A percentile compares a stretch with the other conserved stretches of the same genome.
Conservation (phyloP, 2,888 invertebrate species). For the Sminthurides aquaticus region DNA sequence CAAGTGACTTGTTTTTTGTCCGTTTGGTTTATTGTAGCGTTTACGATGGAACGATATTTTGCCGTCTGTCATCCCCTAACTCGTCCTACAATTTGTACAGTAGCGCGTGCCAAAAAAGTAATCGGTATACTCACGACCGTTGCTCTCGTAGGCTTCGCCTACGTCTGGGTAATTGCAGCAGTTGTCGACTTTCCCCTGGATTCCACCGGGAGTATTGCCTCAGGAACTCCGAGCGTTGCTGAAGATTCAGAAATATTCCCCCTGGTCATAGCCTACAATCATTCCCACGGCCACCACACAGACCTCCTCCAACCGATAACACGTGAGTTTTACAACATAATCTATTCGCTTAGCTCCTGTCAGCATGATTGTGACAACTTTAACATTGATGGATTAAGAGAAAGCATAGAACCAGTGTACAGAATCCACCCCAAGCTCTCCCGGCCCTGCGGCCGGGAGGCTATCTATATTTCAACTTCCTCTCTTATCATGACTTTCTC, state of each 20-base stretch:
- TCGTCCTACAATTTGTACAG: slow-evolving; percentile 64
- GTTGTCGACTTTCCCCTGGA: slow-evolving; percentile 16
- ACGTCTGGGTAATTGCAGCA: slow-evolving; percentile 35
- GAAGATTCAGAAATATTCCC: background rate
- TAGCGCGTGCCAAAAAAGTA: slow-evolving; percentile 60
- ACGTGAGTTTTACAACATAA: too few species aligned
- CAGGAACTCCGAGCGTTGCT: background rate
- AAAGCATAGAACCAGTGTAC: too few species aligned
- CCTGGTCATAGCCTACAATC: background rate
- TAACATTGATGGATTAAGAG: too few species aligned
- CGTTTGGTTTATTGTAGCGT: slow-evolving; percentile 77
- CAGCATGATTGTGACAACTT: background rate
- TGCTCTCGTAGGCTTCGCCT: slow-evolving; percentile 32
- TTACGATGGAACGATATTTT: slow-evolving; percentile 75
- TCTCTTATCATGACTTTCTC: too few species aligned
- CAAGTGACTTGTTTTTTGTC: slow-evolving; percentile 68
- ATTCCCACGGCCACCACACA: background rate
- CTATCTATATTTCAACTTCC: too few species aligned
- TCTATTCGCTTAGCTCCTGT: too few species aligned
- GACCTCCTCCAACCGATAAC: too few species aligned
- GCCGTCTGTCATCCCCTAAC: slow-evolving; percentile 65
- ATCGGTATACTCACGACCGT: slow-evolving; percentile 51
- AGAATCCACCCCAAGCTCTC: too few species aligned
- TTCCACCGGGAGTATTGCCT: background rate
- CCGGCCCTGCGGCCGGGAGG: too few species aligned